Evolutionary conservation across 1,140 invertebrate genomes (phyloP), one percentile per base, ranked within the genome.

Genomic region (Diuraphis noxia): DNA sequence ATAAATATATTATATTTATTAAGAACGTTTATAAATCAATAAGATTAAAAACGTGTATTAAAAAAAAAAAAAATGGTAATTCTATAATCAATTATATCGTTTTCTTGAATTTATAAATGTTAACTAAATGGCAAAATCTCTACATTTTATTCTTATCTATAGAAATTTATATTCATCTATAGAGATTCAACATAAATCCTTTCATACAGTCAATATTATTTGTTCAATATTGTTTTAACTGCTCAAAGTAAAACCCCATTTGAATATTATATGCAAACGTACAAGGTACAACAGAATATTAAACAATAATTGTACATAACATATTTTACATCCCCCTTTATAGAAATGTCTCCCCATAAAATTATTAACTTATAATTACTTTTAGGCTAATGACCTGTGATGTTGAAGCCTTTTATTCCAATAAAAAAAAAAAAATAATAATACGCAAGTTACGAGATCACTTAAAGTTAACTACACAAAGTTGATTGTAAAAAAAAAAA

Each of bases 231-330:
- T 10, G 52, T 56, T 63, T 63, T 63, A n/a, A 13, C 25, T 63
- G 4, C 30, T 10, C 30, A 63, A 63, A 9, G 7, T 38, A 2
- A 81, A 81, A 23, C 38, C 36, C 36, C 36, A 23, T 81, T 36
- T 38, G 23, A 81, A 38, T 81, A 81, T 81, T 34, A n/a, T 63
- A 21, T 79, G 36, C 72, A 79, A 79, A 79, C 6, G 6, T 34
- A 23, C n/a, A 79, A 79, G 1, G 6, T 34, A 23, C n/a, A 63
- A n/a, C 56, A 36, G 19, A 79, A 79, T 36, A 36, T 79, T 23
- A 81, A 81, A 81, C 77, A 81, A 40, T 38, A 81, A 81, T 38
- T n/a, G n/a, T n/a, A n/a, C n/a, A n/a, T n/a, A n/a, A n/a, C n/a
- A n/a, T n/a, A n/a, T n/a, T n/a, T n/a, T n/a, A n/a, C n/a, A n/a